Conservation (phyloP, 2,797 vertebrate genomes). For the Megaceryle alcyon region DNA sequence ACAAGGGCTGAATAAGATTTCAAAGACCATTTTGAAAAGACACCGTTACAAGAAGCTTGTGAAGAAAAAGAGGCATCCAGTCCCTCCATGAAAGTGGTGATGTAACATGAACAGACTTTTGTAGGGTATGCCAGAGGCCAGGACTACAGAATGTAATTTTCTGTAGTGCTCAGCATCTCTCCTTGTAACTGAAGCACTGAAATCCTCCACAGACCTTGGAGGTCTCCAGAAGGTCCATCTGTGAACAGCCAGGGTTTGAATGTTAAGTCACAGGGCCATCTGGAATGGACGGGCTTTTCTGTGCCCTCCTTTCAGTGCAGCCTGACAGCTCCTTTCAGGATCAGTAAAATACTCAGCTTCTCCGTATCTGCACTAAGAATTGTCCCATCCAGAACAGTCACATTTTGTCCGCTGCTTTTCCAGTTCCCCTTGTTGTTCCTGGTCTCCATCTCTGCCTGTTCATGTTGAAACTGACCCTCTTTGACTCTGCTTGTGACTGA, state of each 20-base stretch:
- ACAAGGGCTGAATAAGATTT: background rate
- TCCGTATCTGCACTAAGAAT: background rate
- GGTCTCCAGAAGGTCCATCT: background rate
- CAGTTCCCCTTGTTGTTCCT: background rate
- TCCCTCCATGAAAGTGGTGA: accelerated
- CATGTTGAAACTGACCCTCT: background rate
- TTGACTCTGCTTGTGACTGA: background rate
- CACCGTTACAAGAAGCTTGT: background rate
- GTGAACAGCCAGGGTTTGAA: background rate
- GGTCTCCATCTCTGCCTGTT: background rate
- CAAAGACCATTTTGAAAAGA: background rate
- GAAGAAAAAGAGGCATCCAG: background rate
- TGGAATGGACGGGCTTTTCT: background rate
- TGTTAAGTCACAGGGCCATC: background rate
- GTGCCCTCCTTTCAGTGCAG: background rate
- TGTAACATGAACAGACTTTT: background rate
- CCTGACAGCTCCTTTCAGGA: background rate
- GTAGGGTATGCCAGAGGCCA: background rate
- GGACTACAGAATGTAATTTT: background rate
- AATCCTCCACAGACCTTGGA: background rate
- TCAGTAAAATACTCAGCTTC: background rate
- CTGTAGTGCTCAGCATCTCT: background rate
- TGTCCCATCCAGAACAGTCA: background rate
- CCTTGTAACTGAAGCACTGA: background rate
- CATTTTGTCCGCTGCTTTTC: background rate